Conservation (phyloP, 1,140 invertebrate species). For the Hyphantria cunea region DNA sequence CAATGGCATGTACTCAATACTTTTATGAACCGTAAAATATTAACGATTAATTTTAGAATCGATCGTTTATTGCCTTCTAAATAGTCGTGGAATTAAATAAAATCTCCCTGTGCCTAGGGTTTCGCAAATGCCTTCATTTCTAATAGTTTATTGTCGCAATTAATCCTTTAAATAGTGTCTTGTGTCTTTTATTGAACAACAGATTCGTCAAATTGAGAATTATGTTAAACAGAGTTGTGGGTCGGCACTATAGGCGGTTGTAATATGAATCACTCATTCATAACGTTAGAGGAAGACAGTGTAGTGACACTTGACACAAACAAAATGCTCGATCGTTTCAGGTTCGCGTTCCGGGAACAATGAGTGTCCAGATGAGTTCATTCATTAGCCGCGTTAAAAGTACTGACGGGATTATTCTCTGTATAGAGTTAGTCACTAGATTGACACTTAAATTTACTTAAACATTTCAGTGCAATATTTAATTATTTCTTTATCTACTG, state of each 20-base stretch:
- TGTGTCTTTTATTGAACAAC: too few relatives aligned
- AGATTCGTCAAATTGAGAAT: too few relatives aligned
- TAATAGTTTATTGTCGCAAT: neutral
- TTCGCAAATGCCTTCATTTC: too few relatives aligned
- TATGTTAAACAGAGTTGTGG: neutral
- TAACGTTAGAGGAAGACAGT: conserved; percentile 36
- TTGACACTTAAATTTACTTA: neutral
- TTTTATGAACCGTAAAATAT: conserved; percentile 65
- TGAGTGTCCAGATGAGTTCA: conserved; percentile 48
- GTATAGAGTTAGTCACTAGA: conserved; percentile 19
- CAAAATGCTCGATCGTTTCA: conserved; percentile 33
- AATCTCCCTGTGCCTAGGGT: conserved; percentile 2
- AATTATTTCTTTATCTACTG: conserved; percentile 11
- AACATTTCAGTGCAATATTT: neutral
- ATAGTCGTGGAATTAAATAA: conserved; percentile 19
- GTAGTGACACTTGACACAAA: conserved; percentile 37
- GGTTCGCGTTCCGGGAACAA: conserved; percentile 44
- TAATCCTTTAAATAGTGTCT: too few relatives aligned
- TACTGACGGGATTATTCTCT: conserved; percentile 12
- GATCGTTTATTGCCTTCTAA: conserved; percentile 32
- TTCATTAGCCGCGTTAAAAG: conserved; percentile 33
- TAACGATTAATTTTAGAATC: conserved; percentile 40
- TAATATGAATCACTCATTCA: conserved; percentile 44
- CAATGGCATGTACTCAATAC: conserved; percentile 42
- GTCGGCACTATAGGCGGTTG: neutral